Evolutionary conservation across 92 coral and sea anemone genomes (phyloP).

Genomic region (Paramuricea clavata): DNA sequence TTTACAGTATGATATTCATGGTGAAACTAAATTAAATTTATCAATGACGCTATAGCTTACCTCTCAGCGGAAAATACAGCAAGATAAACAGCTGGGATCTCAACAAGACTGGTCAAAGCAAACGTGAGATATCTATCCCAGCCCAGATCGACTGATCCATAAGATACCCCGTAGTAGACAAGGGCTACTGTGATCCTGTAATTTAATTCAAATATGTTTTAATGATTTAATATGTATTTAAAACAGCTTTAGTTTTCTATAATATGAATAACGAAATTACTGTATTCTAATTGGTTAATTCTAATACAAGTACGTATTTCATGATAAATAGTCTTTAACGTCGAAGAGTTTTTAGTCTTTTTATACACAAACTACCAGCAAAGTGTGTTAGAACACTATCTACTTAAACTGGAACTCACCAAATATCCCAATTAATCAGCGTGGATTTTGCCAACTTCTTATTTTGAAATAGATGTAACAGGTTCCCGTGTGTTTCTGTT

Average conservation of each 20-base stretch:
- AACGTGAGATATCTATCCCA: slow-evolving; percentile 34
- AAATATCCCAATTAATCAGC: slow-evolving; percentile 32
- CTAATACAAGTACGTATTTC: no score
- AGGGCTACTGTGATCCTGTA: slow-evolving; percentile 27
- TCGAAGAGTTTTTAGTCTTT: no score
- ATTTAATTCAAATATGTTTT: background rate
- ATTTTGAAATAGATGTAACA: slow-evolving; percentile 16
- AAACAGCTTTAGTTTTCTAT: no score
- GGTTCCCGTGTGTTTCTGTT: slow-evolving; percentile 3
- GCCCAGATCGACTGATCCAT: slow-evolving; percentile 40
- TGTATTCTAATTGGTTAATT: background rate
- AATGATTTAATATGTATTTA: no score
- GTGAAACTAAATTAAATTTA: background rate
- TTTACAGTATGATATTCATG: background rate
- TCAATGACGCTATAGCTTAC: background rate
- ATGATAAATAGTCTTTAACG: no score
- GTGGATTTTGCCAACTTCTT: slow-evolving; percentile 25
- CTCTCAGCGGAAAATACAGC: background rate
- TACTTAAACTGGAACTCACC: slow-evolving; percentile 10
- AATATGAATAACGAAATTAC: no score
- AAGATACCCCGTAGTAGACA: slow-evolving; percentile 21
- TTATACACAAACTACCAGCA: no score
- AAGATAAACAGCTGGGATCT: slow-evolving; percentile 33
- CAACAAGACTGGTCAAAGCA: slow-evolving; percentile 33
- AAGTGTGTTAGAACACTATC: no score